phyloP scores from a whole-genome alignment of 2,797 vertebrate genomes.

The Hypotaenidia philippensis region DNA sequence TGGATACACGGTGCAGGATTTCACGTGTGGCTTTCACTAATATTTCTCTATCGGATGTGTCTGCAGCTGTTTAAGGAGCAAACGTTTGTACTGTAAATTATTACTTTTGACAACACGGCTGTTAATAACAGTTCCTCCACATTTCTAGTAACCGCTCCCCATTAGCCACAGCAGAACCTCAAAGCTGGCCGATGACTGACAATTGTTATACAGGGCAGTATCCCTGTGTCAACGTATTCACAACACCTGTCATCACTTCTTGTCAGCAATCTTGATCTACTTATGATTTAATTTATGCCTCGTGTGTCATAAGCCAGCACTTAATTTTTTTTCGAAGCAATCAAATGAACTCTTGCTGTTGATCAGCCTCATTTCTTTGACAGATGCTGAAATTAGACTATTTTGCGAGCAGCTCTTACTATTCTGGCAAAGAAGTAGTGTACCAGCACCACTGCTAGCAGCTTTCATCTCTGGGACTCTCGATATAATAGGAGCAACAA shows the following conservation, averaged over 20 bases:
- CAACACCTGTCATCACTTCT: constrained; percentile 82
- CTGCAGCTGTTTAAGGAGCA: constrained; percentile 20
- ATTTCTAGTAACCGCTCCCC: not conserved
- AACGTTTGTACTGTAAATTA: constrained; percentile 20
- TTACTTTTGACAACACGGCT: not conserved
- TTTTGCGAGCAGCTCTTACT: not conserved
- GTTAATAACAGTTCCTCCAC: not conserved
- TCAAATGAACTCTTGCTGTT: constrained; percentile 39
- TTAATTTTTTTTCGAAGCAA: constrained; percentile 57
- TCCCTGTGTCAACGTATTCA: constrained; percentile 74
- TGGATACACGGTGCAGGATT: not conserved
- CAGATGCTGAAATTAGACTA: constrained; percentile 55
- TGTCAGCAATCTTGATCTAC: constrained; percentile 65
- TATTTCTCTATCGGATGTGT: not conserved
- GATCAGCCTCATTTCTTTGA: constrained; percentile 52
- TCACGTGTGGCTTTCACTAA: not conserved
- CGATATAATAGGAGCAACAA: not conserved
- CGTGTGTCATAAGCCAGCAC: constrained; percentile 56
- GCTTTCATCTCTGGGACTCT: not conserved
- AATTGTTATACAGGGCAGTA: constrained; percentile 65
- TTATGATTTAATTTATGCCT: constrained; percentile 81
- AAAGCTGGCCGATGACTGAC: constrained; percentile 76
- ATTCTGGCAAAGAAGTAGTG: not conserved
- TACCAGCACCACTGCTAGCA: not conserved
- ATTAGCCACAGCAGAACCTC: not conserved